Conservation (phyloP, 2,113 vertebrate species). For the Paraplagusia blochii region DNA sequence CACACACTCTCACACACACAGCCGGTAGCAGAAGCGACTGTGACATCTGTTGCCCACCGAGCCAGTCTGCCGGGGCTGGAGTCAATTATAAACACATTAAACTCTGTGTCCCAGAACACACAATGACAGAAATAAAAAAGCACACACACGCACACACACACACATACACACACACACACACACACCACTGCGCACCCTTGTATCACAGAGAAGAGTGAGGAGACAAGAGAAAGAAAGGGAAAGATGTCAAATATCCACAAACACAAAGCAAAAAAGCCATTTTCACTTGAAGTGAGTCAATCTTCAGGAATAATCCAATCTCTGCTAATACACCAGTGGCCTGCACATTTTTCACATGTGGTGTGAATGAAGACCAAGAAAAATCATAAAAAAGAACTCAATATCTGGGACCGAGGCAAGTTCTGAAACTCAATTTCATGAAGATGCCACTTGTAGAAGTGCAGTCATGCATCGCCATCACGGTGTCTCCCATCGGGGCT, state of each 20-base stretch:
- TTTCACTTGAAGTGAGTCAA: conserved; percentile 22
- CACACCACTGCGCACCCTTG: conserved; percentile 1
- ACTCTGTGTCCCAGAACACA: conserved; percentile 56
- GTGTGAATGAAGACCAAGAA: conserved; percentile 45
- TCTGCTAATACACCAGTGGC: conserved; percentile 25
- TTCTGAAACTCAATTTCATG: conserved; percentile 68
- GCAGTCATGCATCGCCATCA: conserved; percentile 34
- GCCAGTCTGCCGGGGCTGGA: conserved; percentile 56
- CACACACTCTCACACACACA: conserved; percentile 1
- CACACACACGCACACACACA: conserved; percentile 21
- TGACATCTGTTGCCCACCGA: conserved; percentile 62
- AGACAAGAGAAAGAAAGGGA: not conserved
- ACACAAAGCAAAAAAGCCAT: conserved; percentile 19
- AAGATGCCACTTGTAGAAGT: conserved; percentile 56
- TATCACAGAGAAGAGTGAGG: not conserved
- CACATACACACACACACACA: conserved; percentile 22
- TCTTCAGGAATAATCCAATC: conserved; percentile 51
- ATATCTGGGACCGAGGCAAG: conserved; percentile 44
- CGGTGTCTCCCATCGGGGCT: conserved; percentile 20
- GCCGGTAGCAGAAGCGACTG: conserved; percentile 44
- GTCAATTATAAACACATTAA: conserved; percentile 76
- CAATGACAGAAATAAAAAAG: conserved; percentile 63
- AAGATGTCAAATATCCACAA: conserved; percentile 9
- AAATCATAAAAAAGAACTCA: not conserved
- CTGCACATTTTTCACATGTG: conserved; percentile 36